phyloP scores from a whole-genome alignment of 2,797 vertebrate species.

The Myotis pilosus region DNA sequence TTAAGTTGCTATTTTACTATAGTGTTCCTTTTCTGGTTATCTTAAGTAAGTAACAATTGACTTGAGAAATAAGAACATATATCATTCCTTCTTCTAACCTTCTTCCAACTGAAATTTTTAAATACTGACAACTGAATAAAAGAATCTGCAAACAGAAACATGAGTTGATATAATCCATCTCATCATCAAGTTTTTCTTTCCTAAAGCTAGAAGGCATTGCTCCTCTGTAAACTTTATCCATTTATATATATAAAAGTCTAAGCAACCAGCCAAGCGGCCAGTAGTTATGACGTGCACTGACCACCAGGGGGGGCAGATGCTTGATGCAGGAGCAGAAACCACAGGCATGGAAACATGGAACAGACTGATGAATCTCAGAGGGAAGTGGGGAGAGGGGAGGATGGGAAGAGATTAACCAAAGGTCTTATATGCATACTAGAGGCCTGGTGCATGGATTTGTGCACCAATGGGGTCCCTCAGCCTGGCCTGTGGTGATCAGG shows the following conservation, averaged over 20 bases:
- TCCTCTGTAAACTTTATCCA: neutral
- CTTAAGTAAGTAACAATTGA: neutral
- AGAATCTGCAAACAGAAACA: neutral
- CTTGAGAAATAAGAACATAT: neutral
- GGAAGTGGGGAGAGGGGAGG: too few species aligned
- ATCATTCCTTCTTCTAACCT: neutral
- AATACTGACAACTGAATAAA: neutral
- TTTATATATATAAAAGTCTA: neutral
- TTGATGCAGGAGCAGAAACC: too few species aligned
- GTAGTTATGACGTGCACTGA: too few species aligned
- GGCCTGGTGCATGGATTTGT: too few species aligned
- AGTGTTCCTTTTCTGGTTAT: neutral
- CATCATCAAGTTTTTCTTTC: slow-evolving; percentile 10
- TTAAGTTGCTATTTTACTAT: neutral
- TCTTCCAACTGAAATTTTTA: neutral
- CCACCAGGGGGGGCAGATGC: too few species aligned
- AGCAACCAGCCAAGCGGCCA: too few species aligned
- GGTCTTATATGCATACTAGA: too few species aligned
- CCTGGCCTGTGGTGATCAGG: too few species aligned
- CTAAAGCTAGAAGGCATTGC: neutral
- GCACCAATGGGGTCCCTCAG: too few species aligned
- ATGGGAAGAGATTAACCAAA: too few species aligned
- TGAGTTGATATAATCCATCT: neutral
- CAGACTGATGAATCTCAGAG: too few species aligned
- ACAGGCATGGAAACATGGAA: too few species aligned